Base-by-base conservation (phyloP, 2,113 vertebrate species). In the Festucalex cinctus region DNA sequence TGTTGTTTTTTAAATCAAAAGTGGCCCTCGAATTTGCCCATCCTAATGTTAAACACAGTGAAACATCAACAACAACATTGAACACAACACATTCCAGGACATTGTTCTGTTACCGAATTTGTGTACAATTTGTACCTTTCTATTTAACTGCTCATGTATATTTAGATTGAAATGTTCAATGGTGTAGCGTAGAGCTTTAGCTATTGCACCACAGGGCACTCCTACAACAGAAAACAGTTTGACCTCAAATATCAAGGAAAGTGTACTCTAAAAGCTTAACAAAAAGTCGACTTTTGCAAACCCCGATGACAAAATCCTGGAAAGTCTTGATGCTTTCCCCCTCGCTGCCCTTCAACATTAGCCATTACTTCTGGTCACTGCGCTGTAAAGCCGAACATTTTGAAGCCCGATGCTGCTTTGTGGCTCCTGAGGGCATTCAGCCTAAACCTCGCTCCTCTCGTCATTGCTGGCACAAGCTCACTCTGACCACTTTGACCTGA, bases 351-450 rank as follows among this genome's bases (percentile, higher is more conserved):
- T 22, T 22, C 2, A 41, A 61, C 20, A n/a, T 39, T 39, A n/a
- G 36, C 20, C 59, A 39, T 37, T 61, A 61, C n/a, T 61, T 61
- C 36, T n/a, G 59, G 59, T 61, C 36, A 61, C 36, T 61, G 13
- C 59, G 41, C 36, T 13, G 59, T 39, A 60, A 61, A 61, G 37
- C 20, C 13, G 35, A 61, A 41, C 59, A 61, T 39, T 61, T 61
- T 39, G 24, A 61, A 61, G 58, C 58, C 32, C 20, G 12, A 13
- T 39, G 20, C 6, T 61, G 35, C 59, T 20, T 61, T 39, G 59
- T 22, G 32, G 35, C n/a, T 22, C 36, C 35, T 22, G 36, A 37
- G 12, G 20, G 36, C 59, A 24, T 61, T 36, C 20, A 8, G 12
- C 36, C n/a, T 39, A 61, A 22, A 39, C 32, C 58, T n/a, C 10